Evolutionary conservation across 2,888 invertebrate species (phyloP), one percentile per base, ranked within the genome.

Genomic region (Alsophila aescularia): DNA sequence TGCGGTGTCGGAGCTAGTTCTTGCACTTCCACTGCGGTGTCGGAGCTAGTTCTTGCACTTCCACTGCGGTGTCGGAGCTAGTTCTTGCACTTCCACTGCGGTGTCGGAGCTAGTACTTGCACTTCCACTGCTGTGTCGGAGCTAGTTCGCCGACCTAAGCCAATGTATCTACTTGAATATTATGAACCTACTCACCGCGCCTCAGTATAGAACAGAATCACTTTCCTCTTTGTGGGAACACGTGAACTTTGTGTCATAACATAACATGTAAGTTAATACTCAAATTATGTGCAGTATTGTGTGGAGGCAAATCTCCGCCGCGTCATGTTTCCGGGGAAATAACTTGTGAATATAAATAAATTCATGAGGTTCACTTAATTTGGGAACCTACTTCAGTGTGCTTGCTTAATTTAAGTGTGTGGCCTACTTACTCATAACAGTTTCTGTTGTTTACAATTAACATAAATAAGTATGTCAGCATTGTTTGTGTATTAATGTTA

Each of bases 141-240:
- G 44, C 15, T 24, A 24, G 24, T 18, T 18, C 44, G 39, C 41
- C 41, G 45, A 27, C 48, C 47, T 21, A n/a, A 16, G n/a, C 4
- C 16, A 32, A n/a, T n/a, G n/a, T n/a, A n/a, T n/a, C n/a, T n/a
- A n/a, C n/a, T n/a, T n/a, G n/a, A n/a, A n/a, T n/a, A n/a, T n/a
- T n/a, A n/a, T n/a, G n/a, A n/a, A n/a, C n/a, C n/a, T n/a, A n/a
- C n/a, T n/a, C n/a, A n/a, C n/a, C n/a, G n/a, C n/a, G n/a, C n/a
- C n/a, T n/a, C n/a, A n/a, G n/a, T n/a, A n/a, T n/a, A 44, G 54
- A 49, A 49, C 42, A 49, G 50, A 50, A 50, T 44, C 50, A 45
- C 55, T 55, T 55, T 47, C 47, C 16, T 47, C 39, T 47, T 16
- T 16, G 45, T 27, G 36, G 9, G 29, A 37, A 44, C 45, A 18